phyloP scores from a whole-genome alignment of 2,888 invertebrate genomes.

The Limnephilus lunatus region DNA sequence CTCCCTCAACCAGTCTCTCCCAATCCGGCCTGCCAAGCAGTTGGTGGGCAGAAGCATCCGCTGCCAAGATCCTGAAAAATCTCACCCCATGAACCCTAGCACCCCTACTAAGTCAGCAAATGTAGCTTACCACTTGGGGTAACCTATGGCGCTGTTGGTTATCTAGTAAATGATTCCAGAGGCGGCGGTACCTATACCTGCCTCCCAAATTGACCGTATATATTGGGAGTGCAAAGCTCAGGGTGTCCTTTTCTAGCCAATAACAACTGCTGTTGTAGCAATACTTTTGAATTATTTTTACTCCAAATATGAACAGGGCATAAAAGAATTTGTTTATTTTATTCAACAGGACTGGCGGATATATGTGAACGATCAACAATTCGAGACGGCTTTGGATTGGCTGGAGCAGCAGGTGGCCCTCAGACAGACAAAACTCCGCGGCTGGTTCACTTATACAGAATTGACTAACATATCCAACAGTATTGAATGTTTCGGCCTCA shows the following conservation, averaged over 20 bases:
- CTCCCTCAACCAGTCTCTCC: no score
- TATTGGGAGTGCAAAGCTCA: no score
- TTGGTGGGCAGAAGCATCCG: no score
- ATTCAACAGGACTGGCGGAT: slow-evolving; percentile 89
- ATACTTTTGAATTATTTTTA: not conserved
- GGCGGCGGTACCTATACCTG: no score
- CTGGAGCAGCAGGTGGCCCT: slow-evolving; percentile 86
- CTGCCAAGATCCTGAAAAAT: no score
- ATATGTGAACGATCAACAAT: slow-evolving; percentile 86
- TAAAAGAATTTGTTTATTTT: not conserved
- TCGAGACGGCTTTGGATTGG: slow-evolving; percentile 83
- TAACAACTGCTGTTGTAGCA: not conserved
- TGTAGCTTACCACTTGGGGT: no score
- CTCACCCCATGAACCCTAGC: no score
- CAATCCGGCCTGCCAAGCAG: no score
- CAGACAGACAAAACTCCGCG: slow-evolving; percentile 83
- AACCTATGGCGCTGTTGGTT: no score
- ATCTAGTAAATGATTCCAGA: no score
- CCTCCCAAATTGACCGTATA: no score
- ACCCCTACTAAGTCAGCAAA: no score
- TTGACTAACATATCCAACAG: slow-evolving; percentile 78
- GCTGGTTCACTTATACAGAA: slow-evolving; percentile 91
- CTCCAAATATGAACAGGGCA: not conserved
- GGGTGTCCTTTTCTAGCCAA: not conserved
- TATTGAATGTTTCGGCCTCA: slow-evolving; percentile 73